Base-by-base conservation (phyloP, 2,797 vertebrate species). In the Malurus splendens region DNA sequence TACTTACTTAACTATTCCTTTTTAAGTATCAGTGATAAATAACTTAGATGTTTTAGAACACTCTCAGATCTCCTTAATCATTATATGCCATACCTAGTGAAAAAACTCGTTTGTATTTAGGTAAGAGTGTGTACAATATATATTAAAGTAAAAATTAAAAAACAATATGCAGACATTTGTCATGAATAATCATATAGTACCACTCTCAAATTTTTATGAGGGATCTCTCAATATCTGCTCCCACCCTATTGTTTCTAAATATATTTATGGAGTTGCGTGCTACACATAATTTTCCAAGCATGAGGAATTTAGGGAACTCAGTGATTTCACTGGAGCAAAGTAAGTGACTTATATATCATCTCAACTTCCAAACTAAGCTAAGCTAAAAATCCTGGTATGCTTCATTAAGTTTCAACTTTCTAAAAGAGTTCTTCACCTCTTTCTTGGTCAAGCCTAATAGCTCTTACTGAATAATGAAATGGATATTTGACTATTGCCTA, bases 1-100 rank as follows among this genome's bases (percentile, higher is more conserved):
- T 86, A 57, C 39, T 90, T 89, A 36, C 74, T 92, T 86, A 78
- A 65, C 27, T 55, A 77, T 77, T 89, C 73, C 32, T 79, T 90
- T 92, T 92, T 32, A 90, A 90, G 60, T 76, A 41, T 47, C 15
- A 23, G 32, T 57, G 28, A 67, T 44, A 86, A 86, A 84, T 28
- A 83, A 81, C 56, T 47, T 82, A 73, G 73, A 66, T 7, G 64
- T 82, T 82, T 72, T 60, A 60, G 50, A 83, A 71, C 6, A 39
- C 3, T 44, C 19, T 74, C 23, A 42, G 32, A 62, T 66, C 38
- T 83, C 30, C n/a, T 79, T 76, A 86, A 79, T 41, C 23, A 67
- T 30, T 79, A 56, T 25, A 44, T 20, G 20, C 28, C 20, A 50
- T 24, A 48, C 5, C 20, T 22, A 33, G 38, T 14, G 19, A 68